Evolutionary conservation across 2,888 invertebrate genomes (phyloP), one percentile per base, ranked within the genome.

Genomic region (Rhodophaea formosa): DNA sequence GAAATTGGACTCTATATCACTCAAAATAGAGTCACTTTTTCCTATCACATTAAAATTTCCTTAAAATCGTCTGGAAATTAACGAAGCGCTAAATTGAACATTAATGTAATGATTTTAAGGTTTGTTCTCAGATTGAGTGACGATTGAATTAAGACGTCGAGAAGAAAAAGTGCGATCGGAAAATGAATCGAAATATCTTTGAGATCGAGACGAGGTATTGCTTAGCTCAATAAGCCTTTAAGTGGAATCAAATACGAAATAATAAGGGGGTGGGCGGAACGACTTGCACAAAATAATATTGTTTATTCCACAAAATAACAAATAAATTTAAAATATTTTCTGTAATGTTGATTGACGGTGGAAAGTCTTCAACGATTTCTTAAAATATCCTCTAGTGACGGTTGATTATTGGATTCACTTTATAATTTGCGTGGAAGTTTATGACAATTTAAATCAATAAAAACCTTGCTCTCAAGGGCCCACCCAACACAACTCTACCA

Each of bases 101-200:
- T 71, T 75, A 66, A 59, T 8, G 2, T 14, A 17, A 45, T 42
- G 2, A 35, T 1, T 46, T 59, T 72, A 77, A 67, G 71, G 71
- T 70, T 57, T 57, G 46, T 57, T 75, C 77, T 75, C 7, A 56
- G 58, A 55, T 70, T 60, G 17, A 5, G 23, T 55, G 51, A 57
- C 62, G 80, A 84, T 79, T 79, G 77, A 79, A 80, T 78, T 71
- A 71, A 68, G 74, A 72, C 77, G 75, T 75, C 72, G 75, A 75
- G 71, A 67, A 65, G 74, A 75, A 77, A 75, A 77, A 77, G 74
- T 75, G 70, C 39, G 55, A 56, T 70, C 72, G 68, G 69, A 65
- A 72, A 73, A 63, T 67, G 66, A 71, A 74, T 71, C 64, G 58
- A 65, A 69, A 68, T 39, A n/a, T 70, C 67, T 60, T 65, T 43